Conservation (phyloP, 2,797 vertebrate species). For the Choloepus didactylus region DNA sequence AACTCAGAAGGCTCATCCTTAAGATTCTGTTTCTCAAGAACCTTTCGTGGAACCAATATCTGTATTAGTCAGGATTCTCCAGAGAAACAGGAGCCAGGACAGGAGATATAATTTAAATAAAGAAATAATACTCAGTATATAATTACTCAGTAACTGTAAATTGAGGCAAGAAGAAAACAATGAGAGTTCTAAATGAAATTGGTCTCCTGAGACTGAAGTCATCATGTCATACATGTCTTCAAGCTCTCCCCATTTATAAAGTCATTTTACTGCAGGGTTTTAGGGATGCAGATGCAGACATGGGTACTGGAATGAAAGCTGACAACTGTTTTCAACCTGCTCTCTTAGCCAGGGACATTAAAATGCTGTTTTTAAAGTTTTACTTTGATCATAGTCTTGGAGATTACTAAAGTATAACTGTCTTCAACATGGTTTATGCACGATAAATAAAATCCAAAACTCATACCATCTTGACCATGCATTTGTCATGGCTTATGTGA, state of each 20-base stretch:
- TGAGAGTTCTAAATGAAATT: neutral
- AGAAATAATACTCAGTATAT: neutral
- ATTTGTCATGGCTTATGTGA: neutral
- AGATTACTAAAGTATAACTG: neutral
- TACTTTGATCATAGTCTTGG: neutral
- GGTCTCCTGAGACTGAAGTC: neutral
- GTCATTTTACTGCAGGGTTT: neutral
- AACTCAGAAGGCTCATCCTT: too few species aligned
- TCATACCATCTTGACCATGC: neutral
- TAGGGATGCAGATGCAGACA: neutral
- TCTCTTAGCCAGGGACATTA: neutral
- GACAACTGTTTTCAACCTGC: neutral
- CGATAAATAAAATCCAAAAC: neutral
- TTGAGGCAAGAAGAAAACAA: neutral
- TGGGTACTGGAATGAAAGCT: neutral
- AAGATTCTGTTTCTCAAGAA: too few species aligned
- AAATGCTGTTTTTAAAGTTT: neutral
- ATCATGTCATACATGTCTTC: neutral
- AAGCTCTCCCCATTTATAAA: neutral
- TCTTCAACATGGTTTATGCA: neutral
- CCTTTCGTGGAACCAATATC: too few species aligned
- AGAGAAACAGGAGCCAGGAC: too few species aligned
- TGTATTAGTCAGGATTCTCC: too few species aligned
- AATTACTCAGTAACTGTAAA: neutral
- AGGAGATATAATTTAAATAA: too few species aligned